Conservation (phyloP, 2,113 vertebrate genomes). For the Hyperoodon ampullatus region DNA sequence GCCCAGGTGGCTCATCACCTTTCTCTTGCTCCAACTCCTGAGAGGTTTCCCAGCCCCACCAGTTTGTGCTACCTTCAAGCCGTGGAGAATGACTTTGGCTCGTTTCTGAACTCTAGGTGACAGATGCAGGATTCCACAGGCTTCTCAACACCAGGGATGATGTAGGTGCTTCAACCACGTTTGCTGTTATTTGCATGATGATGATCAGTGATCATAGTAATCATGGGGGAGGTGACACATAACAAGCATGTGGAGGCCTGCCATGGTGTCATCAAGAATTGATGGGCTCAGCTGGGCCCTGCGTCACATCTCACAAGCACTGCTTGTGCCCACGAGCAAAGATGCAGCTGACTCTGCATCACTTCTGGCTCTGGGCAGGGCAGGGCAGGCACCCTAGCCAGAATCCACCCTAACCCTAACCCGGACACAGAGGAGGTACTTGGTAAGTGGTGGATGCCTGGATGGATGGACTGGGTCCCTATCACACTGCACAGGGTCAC, state of each 20-base stretch:
- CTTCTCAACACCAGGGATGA: background rate
- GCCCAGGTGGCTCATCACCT: background rate
- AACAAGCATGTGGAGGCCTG: background rate
- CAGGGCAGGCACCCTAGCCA: background rate
- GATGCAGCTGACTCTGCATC: background rate
- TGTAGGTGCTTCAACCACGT: background rate
- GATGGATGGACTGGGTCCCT: background rate
- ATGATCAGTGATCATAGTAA: conserved; percentile 21
- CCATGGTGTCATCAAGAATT: background rate
- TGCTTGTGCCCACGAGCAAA: background rate
- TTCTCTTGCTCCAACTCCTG: rapidly evolving
- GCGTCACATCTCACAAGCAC: background rate
- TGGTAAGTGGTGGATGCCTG: background rate
- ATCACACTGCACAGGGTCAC: background rate
- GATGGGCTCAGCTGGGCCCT: background rate
- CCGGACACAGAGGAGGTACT: background rate
- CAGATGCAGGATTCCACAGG: background rate
- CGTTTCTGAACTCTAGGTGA: background rate
- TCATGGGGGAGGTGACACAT: background rate
- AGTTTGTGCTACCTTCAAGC: background rate
- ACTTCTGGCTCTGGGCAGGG: background rate
- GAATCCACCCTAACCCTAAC: background rate
- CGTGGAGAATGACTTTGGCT: background rate
- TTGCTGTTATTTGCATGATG: background rate
- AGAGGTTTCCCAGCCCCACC: background rate